Conservation (phyloP, 2,797 vertebrate genomes). For the Helicolenus hilgendorfi region DNA sequence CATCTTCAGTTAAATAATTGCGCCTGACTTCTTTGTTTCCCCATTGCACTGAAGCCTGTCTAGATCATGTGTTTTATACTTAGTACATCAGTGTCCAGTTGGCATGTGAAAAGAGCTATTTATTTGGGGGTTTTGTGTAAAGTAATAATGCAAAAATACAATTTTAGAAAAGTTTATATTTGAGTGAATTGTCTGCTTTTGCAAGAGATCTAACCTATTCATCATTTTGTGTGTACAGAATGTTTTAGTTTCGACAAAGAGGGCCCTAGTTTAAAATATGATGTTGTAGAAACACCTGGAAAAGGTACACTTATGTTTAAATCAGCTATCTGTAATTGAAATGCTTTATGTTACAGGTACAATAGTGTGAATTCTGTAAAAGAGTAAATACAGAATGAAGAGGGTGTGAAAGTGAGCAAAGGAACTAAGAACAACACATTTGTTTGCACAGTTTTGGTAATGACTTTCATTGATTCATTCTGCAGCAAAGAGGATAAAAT, state of each 20-base stretch:
- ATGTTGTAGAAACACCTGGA: not conserved
- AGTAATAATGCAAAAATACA: no score
- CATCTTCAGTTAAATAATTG: not conserved
- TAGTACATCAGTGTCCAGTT: not conserved
- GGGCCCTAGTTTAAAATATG: not conserved
- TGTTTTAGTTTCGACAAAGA: not conserved
- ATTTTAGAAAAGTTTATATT: no score
- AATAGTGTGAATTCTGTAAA: not conserved
- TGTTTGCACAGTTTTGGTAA: not conserved
- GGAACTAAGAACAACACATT: not conserved
- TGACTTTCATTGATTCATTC: not conserved
- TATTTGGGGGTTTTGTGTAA: not conserved
- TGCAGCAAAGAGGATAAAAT: not conserved
- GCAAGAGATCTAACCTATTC: no score
- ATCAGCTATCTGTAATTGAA: not conserved
- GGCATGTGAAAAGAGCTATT: not conserved
- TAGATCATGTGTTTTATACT: not conserved
- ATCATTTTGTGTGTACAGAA: no score
- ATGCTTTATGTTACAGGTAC: not conserved
- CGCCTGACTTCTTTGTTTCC: not conserved
- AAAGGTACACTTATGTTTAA: not conserved
- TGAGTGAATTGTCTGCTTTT: no score
- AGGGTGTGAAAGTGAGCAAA: not conserved
- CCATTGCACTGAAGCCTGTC: no score
- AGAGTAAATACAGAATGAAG: not conserved